Percentiles rank a stretch among this genome's conserved stretches.
Conservation (phyloP, 2,113 vertebrate genomes). For the Hippolais icterina region DNA sequence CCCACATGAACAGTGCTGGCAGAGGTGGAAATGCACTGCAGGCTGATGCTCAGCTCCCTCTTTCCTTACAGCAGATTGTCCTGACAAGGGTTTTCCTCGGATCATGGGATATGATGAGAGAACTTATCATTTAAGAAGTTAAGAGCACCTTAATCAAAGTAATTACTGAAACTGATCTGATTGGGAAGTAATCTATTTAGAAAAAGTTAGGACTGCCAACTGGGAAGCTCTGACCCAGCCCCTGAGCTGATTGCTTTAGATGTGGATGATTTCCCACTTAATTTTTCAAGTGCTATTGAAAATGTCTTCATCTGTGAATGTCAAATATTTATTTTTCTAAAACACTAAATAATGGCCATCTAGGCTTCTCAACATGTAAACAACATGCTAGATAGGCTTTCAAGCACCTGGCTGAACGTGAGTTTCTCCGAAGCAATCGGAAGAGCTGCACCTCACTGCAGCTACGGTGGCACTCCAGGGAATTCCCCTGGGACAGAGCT, state of each 20-base stretch:
- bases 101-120: neutral
- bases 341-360: neutral
- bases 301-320: slow-evolving; percentile 8
- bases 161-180: slow-evolving; percentile 27
- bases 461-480: neutral
- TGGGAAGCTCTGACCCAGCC: neutral
- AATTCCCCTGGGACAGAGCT: fast-evolving
- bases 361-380: neutral
- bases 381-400: neutral
- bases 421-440: neutral
- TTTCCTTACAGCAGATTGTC: neutral
- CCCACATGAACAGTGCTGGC: neutral
- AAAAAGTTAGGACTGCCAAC: neutral
- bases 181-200: slow-evolving; percentile 21
- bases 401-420: fast-evolving
- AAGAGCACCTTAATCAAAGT: slow-evolving; percentile 1
- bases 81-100: neutral
- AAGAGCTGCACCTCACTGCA: neutral
- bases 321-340: slow-evolving; percentile 31
- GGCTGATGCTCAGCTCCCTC: neutral
- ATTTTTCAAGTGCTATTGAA: slow-evolving; percentile 33
- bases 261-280: neutral
- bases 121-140: neutral
- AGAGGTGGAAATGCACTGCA: neutral
- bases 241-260: neutral